phyloP scores from a whole-genome alignment of 2,797 vertebrate species.

The Lophius americanus region DNA sequence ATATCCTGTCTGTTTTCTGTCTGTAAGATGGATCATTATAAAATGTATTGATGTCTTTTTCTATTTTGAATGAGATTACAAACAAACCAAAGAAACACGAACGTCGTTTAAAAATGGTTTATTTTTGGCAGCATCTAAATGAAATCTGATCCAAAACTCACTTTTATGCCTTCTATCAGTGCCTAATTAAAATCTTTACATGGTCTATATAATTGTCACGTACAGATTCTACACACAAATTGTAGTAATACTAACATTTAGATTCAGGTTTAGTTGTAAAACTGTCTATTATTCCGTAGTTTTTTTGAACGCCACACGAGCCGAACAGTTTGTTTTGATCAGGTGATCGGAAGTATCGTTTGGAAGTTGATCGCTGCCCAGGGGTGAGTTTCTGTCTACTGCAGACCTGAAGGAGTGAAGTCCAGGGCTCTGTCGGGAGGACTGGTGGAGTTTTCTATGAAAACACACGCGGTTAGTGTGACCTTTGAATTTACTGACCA shows the following conservation, averaged over 20 bases:
- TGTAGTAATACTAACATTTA: background rate
- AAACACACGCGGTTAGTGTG: background rate
- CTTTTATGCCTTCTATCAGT: too few relatives aligned
- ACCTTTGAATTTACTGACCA: background rate
- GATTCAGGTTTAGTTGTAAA: background rate
- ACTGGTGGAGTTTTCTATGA: conserved; percentile 1
- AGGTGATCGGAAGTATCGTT: conserved; percentile 76
- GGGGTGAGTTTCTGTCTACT: conserved; percentile 56
- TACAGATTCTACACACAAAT: background rate
- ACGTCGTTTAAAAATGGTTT: too few relatives aligned
- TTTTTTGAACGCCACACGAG: conserved; percentile 3
- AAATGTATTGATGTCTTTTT: too few relatives aligned
- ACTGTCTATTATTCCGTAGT: too few relatives aligned
- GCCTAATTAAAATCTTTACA: too few relatives aligned
- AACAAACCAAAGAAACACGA: too few relatives aligned
- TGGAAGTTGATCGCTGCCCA: conserved; percentile 46
- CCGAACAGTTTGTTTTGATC: conserved; percentile 73
- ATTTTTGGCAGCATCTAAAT: too few relatives aligned
- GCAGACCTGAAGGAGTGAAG: background rate
- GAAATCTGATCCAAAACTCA: too few relatives aligned
- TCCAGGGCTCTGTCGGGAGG: background rate
- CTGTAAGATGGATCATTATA: too few relatives aligned
- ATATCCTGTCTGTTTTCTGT: too few relatives aligned
- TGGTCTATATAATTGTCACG: too few relatives aligned
- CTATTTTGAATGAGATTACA: too few relatives aligned